phyloP scores from a whole-genome alignment of 2,797 vertebrate species.

The Sciurus vulgaris region DNA sequence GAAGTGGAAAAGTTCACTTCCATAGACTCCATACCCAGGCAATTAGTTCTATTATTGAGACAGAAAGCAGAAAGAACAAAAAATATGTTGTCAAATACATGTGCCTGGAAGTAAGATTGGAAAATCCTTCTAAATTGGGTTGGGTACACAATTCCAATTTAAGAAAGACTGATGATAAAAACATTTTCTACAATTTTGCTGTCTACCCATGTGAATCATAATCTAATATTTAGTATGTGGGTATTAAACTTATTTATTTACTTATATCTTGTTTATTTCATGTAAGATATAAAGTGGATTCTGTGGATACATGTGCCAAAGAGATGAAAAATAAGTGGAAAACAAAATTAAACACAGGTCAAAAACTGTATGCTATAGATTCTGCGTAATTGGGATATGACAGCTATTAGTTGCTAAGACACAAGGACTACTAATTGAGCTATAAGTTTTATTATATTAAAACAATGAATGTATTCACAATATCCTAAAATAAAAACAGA shows the following conservation, averaged over 20 bases:
- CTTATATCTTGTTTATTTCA: background rate
- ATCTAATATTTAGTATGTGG: background rate
- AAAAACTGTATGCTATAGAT: background rate
- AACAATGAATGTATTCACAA: background rate
- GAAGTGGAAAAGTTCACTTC: background rate
- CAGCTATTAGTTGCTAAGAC: background rate
- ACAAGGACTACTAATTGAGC: background rate
- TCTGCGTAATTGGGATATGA: background rate
- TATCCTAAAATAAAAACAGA: conserved; percentile 20
- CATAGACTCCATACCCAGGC: background rate
- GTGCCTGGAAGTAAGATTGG: background rate
- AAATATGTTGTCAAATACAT: background rate
- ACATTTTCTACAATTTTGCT: background rate
- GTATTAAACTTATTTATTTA: background rate
- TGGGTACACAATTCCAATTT: background rate
- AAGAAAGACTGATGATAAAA: background rate
- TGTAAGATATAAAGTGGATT: background rate
- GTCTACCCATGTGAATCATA: background rate
- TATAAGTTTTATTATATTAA: background rate
- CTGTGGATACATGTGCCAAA: background rate
- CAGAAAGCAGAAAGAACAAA: background rate
- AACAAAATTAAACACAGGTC: background rate
- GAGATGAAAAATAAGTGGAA: background rate
- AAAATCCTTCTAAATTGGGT: background rate
- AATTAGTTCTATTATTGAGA: background rate